Evolutionary conservation across 2,888 invertebrate genomes (phyloP), one percentile per base, ranked within the genome.

Genomic region (Eristalis arbustorum): DNA sequence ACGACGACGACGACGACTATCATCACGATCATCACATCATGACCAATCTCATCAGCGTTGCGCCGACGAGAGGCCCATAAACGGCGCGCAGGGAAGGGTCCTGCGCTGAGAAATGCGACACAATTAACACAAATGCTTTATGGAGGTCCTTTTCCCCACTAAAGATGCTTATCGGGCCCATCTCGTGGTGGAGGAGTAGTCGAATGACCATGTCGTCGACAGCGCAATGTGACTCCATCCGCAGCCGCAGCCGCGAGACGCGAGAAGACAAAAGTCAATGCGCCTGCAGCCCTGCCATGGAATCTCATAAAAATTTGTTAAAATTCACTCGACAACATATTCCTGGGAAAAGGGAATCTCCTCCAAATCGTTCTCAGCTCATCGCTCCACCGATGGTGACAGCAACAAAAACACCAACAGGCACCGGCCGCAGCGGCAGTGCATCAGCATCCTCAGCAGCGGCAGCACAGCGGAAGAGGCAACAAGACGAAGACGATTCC

Each of bases 121-220:
- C 88, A 89, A 89, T 89, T 89, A 89, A 89, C 89, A 89, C 88
- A 89, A 87, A 89, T 89, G 87, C 89, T 89, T 89, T 89, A 89
- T 89, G 83, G 83, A 75, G 76, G 84, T 88, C 88, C 84, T 84
- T 88, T 82, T 78, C 79, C 40, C 77, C 76, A 73, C 78, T 22
- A 57, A 78, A 78, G 83, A 87, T 83, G 71, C 23, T 87, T 83
- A 87, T 87, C 87, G 23, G 56, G 68, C 37, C 25, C 66, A 79
- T 61, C 72, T 18, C 18, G 40, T 31, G 49, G 78, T 56, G 84
- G 81, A 87, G 78, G 83, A 83, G 78, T 82, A 82, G 49, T 49
- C 0, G 69, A 57, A 62, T 11, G 37, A 73, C 63, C 63, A 69
- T 22, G 40, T 22, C 13, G 66, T 13, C 73, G 63, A 71, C 73